Conservation (phyloP, 2,888 invertebrate species). For the Balanococcus diminutus region DNA sequence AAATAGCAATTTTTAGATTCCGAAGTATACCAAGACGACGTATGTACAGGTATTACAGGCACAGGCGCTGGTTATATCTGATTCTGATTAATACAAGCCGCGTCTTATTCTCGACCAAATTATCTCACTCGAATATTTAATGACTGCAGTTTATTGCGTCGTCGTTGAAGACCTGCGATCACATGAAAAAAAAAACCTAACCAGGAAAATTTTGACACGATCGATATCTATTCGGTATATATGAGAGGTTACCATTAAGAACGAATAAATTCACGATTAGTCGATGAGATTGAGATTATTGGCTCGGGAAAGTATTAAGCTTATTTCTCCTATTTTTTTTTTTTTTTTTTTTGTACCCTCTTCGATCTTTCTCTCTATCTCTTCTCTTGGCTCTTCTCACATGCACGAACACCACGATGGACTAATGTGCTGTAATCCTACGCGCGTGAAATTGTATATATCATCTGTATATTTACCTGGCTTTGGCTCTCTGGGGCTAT, state of each 20-base stretch:
- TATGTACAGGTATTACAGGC: not conserved
- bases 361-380: not conserved
- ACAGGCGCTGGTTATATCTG: not conserved
- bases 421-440: too few species aligned
- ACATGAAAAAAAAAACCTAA: not conserved
- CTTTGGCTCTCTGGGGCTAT: too few species aligned
- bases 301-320: not conserved
- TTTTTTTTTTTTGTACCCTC: not conserved
- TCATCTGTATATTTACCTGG: too few species aligned
- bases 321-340: too few species aligned
- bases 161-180: not conserved
- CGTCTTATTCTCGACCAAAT: not conserved
- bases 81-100: not conserved
- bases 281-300: not conserved
- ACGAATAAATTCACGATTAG: constrained; percentile 42
- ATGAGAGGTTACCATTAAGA: constrained; percentile 15
- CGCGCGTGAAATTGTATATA: constrained; percentile 12
- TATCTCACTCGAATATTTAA: not conserved
- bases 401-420: too few species aligned
- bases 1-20: not conserved
- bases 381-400: not conserved
- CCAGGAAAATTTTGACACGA: constrained; percentile 26
- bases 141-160: not conserved
- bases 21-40: too few species aligned
- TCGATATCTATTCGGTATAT: constrained; percentile 7